Evolutionary conservation across 2,797 vertebrate species (phyloP), one percentile per base, ranked within the genome.

Genomic region (Sebastes steindachneri): DNA sequence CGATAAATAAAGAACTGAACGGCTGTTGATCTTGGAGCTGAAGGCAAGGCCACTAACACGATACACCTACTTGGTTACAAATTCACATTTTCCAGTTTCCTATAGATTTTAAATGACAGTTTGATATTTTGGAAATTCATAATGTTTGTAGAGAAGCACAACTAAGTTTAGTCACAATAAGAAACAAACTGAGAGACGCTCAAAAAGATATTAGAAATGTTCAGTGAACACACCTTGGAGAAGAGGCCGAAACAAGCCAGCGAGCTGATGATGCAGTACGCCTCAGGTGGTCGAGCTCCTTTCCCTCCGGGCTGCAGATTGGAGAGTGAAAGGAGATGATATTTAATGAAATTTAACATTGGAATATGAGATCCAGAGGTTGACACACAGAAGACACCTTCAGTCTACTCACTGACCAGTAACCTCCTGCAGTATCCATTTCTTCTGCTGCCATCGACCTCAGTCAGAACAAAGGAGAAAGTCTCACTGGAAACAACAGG

Each of bases 391-490:
- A 26, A 26, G 21, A 29, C 2, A 2, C 1, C 17, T 62, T 33
- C n/a, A 66, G 37, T 33, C n/a, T 4, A 11, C n/a, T 28, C 26
- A 86, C 91, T 96, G 91, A 99, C 98, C 97, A 99, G 90, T 58
- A 99, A 94, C 73, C 98, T 93, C 80, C 98, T 93, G 94, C 98
- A 99, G 96, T 99, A 99, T 45, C 98, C 98, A 0, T 99, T 98
- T 89, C 97, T 97, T 73, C 98, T 96, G 94, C 97, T 98, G 82
- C 98, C 97, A 0, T 99, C 98, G 26, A 98, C 84, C 0, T 99
- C 98, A 31, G 98, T 99, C 92, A 99, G 95, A 31, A 99, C 97
- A 0, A 99, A 99, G 2, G 98, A 99, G 91, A 99, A 99, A 2
- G 98, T 99, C 94, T 99, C 98, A 5, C 98, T 99, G 93, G 17